Percentiles rank a stretch among this genome's conserved stretches.
phyloP scores from a whole-genome alignment of 2,888 invertebrate genomes.

The Schizaphis graminum region DNA sequence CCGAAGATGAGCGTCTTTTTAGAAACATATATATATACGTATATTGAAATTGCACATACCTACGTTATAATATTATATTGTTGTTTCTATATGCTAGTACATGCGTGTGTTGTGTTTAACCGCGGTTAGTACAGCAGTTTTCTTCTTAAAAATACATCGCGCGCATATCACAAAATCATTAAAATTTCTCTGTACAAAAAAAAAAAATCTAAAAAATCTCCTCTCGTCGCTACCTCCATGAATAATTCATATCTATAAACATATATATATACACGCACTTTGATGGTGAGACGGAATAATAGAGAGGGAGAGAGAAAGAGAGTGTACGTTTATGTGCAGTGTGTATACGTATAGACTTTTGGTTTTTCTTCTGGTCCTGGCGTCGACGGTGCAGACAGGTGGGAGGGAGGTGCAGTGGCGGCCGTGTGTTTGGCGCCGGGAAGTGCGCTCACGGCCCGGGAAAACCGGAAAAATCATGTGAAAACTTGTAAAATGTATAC shows the following conservation, averaged over 20 bases:
- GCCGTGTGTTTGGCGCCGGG: conserved; percentile 65
- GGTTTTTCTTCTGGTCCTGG: conserved; percentile 54
- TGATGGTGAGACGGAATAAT: too few species aligned
- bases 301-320: not conserved
- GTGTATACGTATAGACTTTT: conserved; percentile 36
- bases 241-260: conserved; percentile 11
- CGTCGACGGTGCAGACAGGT: conserved; percentile 49
- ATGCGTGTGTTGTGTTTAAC: not conserved
- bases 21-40: not conserved
- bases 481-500: conserved; percentile 62
- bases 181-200: not conserved
- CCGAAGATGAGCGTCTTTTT: not conserved
- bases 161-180: conserved; percentile 30
- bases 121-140: not conserved
- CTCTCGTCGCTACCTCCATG: not conserved
- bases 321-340: not conserved
- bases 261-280: not conserved
- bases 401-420: conserved; percentile 30
- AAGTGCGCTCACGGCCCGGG: conserved; percentile 56
- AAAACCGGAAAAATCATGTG: conserved; percentile 66
- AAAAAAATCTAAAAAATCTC: conserved; percentile 30
- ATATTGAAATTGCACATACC: not conserved
- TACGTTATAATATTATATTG: not conserved
- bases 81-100: not conserved
- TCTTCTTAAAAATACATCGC: not conserved